Evolutionary conservation across 2,888 invertebrate genomes (phyloP), one percentile per base, ranked within the genome.

Genomic region (Margaritifera margaritifera): DNA sequence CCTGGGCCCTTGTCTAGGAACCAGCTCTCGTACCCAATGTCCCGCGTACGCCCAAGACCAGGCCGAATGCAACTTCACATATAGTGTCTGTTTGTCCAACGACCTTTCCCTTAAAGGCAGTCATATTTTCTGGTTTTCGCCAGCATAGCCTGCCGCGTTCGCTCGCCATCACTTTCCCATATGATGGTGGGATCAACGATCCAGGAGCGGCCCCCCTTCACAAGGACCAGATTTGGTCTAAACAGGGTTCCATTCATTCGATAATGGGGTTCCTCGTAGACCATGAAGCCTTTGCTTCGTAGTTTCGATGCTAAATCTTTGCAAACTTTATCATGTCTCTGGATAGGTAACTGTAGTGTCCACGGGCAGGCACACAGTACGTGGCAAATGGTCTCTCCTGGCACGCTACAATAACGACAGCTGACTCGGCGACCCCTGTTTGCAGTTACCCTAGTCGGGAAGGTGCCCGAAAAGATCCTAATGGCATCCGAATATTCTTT

Each of bases 361-460:
- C 24, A 31, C 5, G 55, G 51, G 27, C 60, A 66, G 5, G 27
- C 54, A 19, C 70, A 66, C 2, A 66, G 66, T 15, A 70, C 64
- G 56, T 70, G 70, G 0, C 70, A 63, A 3, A 70, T 52, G 6
- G 66, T 70, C 50, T 70, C 66, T 1, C 52, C 24, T 4, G 55
- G 31, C 5, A 1, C 11, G 4, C 25, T 8, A 42, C 63, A 70
- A 4, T 54, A 20, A 22, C 65, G n/a, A 25, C 69, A 69, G 50
- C 2, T 19, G 1, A 57, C 64, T 6, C 22, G 55, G 8, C 31
- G 31, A 2, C 27, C 64, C 4, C 69, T 4, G 0, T 64, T 57
- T 15, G 61, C 5, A 0, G 64, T 51, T 1, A 31, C 56, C 27
- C 19, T 64, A 20, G 56, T 56, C 1, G 62, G 62, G 2, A 63